These are phyloP conservation scores for Eidolon helvum DNA, from an alignment of 2,113 vertebrate genomes.

Conservation along the genomic window DNA sequence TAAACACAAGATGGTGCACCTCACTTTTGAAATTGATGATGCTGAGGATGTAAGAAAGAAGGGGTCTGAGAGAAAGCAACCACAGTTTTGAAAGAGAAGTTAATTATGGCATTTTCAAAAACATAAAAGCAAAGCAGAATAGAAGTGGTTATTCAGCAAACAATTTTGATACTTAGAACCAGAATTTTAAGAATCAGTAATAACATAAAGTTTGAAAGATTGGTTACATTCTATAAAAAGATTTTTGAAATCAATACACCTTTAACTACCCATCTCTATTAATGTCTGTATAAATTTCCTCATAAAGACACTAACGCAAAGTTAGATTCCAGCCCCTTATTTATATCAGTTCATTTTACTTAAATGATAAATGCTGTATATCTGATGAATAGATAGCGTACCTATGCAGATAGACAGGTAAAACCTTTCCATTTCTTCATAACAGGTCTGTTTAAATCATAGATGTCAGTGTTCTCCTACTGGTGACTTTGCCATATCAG, in stretches of 20 bases:
- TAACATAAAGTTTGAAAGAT: conserved; percentile 4
- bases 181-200: conserved; percentile 5
- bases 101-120: neutral
- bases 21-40: neutral
- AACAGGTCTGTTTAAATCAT: neutral
- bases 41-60: neutral
- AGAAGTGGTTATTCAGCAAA: neutral
- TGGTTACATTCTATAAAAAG: neutral
- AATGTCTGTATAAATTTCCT: neutral
- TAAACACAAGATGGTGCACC: neutral
- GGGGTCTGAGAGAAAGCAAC: neutral
- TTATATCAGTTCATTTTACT: neutral
- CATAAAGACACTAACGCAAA: neutral
- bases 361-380: neutral
- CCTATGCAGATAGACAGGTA: neutral
- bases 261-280: neutral
- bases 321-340: neutral
- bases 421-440: neutral
- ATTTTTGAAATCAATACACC: neutral
- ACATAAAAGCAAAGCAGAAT: neutral
- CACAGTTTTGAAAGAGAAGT: neutral
- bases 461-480: neutral
- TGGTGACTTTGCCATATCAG: neutral
- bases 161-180: neutral
- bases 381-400: neutral